Percentiles rank a stretch among this genome's conserved stretches.
Evolutionary conservation across 2,113 vertebrate species (phyloP).

Genomic region (Phasianus colchicus): DNA sequence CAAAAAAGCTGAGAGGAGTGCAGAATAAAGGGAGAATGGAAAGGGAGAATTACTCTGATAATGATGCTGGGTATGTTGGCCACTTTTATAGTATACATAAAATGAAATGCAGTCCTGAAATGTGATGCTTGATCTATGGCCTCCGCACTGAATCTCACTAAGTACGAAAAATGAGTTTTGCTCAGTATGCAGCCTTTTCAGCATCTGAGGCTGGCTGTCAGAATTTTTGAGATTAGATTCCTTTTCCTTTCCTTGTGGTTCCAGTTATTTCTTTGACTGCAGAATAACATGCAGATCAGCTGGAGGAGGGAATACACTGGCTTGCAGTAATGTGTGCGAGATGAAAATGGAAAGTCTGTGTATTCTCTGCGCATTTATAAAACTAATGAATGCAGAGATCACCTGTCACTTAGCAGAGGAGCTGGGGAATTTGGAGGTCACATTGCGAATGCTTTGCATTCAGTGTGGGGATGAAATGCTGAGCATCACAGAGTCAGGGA

Average conservation of each 20-base stretch:
- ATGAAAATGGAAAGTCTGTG: not conserved
- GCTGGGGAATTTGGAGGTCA: slow-evolving; percentile 49
- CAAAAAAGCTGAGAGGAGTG: not conserved
- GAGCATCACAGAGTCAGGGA: not conserved
- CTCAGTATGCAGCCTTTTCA: slow-evolving; percentile 21
- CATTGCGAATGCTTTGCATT: slow-evolving; percentile 54
- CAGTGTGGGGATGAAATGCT: not conserved
- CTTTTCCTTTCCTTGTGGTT: slow-evolving; percentile 1
- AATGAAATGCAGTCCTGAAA: not conserved
- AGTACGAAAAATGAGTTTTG: slow-evolving; percentile 1
- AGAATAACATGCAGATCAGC: slow-evolving; percentile 30
- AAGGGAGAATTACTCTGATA: not conserved
- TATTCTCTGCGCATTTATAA: slow-evolving; percentile 54
- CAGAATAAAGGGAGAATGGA: not conserved
- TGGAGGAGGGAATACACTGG: not conserved
- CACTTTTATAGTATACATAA: not conserved
- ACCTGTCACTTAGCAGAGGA: slow-evolving; percentile 12
- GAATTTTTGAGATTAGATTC: not conserved
- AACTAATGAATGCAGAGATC: slow-evolving; percentile 45
- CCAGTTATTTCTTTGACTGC: slow-evolving; percentile 3
- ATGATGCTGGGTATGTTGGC: not conserved
- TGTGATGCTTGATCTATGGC: not conserved
- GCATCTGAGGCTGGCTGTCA: not conserved
- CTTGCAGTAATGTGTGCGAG: not conserved
- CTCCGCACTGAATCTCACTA: not conserved